Evolutionary conservation across 2,797 vertebrate genomes (phyloP).

Genomic region (Streptopelia turtur): DNA sequence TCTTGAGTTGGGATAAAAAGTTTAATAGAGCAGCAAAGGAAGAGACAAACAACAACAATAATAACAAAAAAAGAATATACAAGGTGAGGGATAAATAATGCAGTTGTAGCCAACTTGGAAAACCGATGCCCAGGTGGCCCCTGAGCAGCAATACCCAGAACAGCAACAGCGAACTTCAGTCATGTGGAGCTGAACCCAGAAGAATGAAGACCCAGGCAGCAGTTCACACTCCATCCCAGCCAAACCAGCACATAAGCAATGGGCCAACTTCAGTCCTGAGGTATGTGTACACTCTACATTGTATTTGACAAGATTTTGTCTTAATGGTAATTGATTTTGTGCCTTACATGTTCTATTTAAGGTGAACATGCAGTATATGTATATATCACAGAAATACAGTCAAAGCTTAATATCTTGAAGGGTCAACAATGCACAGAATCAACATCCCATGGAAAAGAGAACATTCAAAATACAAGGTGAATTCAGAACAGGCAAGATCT

Average conservation of each 20-base stretch:
- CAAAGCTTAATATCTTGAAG: neutral
- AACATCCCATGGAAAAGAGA: neutral
- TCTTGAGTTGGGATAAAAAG: neutral
- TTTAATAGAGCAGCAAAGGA: too few relatives aligned
- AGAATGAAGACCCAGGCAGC: too few relatives aligned
- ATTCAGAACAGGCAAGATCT: neutral
- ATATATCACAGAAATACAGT: neutral
- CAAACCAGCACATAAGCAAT: neutral
- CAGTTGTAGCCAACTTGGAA: too few relatives aligned
- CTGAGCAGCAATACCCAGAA: too few relatives aligned
- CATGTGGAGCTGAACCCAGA: too few relatives aligned
- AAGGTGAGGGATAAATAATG: too few relatives aligned
- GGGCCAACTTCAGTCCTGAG: neutral
- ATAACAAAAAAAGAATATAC: neutral
- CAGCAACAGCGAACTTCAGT: too few relatives aligned
- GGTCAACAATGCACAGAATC: neutral
- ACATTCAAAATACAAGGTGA: neutral
- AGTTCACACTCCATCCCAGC: too few relatives aligned
- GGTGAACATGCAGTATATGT: too few relatives aligned
- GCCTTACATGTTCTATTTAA: neutral
- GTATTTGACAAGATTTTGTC: neutral
- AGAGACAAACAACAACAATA: neutral
- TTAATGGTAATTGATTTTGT: neutral
- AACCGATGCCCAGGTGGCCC: too few relatives aligned
- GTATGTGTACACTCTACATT: neutral